Conservation (phyloP, 2,113 vertebrate species). For the Tursiops truncatus region DNA sequence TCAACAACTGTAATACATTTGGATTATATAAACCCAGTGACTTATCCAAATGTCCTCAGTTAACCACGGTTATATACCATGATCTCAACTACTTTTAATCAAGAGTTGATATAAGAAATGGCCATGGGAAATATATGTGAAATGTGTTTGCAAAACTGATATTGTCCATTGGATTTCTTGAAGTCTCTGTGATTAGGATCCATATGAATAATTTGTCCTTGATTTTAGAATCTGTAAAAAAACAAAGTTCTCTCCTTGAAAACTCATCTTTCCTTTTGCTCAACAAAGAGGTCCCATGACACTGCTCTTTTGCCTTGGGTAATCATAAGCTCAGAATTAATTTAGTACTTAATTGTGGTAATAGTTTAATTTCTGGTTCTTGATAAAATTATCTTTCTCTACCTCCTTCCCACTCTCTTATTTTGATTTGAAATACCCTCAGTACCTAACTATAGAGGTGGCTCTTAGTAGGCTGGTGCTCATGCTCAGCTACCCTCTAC, state of each 20-base stretch:
- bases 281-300: background rate
- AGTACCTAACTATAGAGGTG: background rate
- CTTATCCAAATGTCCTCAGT: background rate
- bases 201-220: constrained; percentile 6
- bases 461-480: background rate
- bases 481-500: background rate
- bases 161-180: background rate
- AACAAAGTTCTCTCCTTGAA: background rate
- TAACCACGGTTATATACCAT: background rate
- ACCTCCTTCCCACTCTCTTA: background rate
- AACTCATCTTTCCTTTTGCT: background rate
- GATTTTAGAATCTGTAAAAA: background rate
- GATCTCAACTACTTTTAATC: background rate
- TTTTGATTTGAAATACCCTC: constrained; percentile 4
- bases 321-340: constrained; percentile 51
- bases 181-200: background rate
- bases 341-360: constrained; percentile 50
- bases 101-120: background rate
- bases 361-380: constrained; percentile 52
- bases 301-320: constrained; percentile 1
- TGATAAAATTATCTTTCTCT: constrained; percentile 45
- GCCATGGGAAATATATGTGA: background rate
- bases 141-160: background rate
- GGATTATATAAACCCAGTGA: background rate
- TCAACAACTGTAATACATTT: background rate